Percentiles rank a stretch among this genome's conserved stretches.
phyloP scores from a whole-genome alignment of 2,888 invertebrate genomes.

The Eupithecia subumbrata region DNA sequence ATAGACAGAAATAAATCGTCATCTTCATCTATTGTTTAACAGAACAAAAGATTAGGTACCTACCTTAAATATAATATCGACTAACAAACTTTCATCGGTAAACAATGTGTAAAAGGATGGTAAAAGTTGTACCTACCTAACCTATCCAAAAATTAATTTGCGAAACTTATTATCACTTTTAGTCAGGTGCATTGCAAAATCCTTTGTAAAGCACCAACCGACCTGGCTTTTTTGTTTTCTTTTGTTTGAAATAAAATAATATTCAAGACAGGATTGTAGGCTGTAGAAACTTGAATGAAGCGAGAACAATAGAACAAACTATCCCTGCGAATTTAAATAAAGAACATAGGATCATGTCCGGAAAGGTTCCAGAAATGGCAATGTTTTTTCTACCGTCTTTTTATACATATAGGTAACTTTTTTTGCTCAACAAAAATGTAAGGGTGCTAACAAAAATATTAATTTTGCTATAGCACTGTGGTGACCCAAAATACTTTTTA shows the following conservation, averaged over 20 bases:
- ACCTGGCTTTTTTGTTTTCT: background rate
- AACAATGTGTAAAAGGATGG: background rate
- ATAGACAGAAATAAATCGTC: no score
- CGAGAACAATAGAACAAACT: background rate
- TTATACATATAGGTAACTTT: background rate
- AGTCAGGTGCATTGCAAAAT: background rate
- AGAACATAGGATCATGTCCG: background rate
- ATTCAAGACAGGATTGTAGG: no score
- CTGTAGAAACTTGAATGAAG: conserved; percentile 1
- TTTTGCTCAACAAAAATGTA: background rate
- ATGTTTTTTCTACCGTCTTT: background rate
- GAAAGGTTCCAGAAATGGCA: background rate
- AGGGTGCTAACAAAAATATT: background rate
- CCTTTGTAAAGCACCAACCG: background rate
- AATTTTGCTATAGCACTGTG: background rate
- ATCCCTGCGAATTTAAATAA: conserved; percentile 2
- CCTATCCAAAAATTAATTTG: background rate
- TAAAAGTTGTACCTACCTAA: no score
- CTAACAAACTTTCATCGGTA: background rate
- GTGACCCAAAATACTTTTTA: background rate
- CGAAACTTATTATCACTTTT: background rate
- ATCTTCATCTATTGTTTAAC: background rate
- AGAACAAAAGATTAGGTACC: background rate
- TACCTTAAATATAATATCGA: background rate
- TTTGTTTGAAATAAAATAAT: background rate